phyloP scores from a whole-genome alignment of 2,113 vertebrate species.

The Pedetes capensis region DNA sequence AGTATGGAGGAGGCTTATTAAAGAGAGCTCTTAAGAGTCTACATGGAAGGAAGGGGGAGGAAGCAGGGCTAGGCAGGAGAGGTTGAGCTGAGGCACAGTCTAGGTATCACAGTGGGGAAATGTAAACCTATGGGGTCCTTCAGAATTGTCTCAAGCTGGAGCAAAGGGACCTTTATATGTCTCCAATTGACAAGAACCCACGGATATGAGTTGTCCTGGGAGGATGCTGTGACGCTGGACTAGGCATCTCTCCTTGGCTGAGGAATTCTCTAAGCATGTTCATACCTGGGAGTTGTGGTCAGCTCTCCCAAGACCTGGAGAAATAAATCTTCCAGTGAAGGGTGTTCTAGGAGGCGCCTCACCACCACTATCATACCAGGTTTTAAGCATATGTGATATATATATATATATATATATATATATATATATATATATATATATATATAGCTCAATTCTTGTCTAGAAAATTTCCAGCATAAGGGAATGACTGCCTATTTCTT shows the following conservation, averaged over 20 bases:
- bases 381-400: not conserved
- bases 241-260: not conserved
- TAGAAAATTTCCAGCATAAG: not conserved
- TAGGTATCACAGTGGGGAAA: not conserved
- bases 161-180: not conserved
- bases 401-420: too few relatives aligned
- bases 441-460: not conserved
- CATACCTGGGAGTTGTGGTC: not conserved
- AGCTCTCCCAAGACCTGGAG: not conserved
- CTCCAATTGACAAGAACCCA: too few relatives aligned
- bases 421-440: too few relatives aligned
- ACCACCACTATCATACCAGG: not conserved
- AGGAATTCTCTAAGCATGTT: not conserved
- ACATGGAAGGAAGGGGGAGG: not conserved
- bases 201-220: not conserved
- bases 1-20: not conserved
- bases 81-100: not conserved
- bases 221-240: not conserved
- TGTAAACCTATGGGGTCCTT: not conserved
- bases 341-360: not conserved
- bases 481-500: not conserved
- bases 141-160: not conserved
- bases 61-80: not conserved
- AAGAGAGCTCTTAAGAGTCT: not conserved
- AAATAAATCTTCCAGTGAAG: not conserved